phyloP scores from a whole-genome alignment of 2,888 invertebrate genomes.

The Pharmacophagus antenor region DNA sequence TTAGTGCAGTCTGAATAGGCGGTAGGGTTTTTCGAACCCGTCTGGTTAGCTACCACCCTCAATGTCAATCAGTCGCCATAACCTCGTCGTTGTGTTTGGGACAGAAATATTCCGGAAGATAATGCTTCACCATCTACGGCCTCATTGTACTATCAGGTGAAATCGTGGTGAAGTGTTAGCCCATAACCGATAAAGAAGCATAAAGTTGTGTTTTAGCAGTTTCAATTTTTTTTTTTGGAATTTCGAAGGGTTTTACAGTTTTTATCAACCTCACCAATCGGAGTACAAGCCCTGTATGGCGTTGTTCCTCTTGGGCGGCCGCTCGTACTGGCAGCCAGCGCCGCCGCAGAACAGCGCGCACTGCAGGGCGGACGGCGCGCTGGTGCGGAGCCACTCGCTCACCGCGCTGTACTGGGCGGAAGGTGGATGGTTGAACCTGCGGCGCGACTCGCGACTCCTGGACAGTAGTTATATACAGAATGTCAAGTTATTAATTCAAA shows the following conservation, averaged over 20 bases:
- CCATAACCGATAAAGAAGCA: too few relatives aligned
- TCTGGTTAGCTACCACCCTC: too few relatives aligned
- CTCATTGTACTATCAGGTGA: too few relatives aligned
- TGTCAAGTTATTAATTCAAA: too few relatives aligned
- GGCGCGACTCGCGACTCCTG: constrained; percentile 66
- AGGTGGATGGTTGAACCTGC: constrained; percentile 67
- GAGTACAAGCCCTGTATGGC: constrained; percentile 91
- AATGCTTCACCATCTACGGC: too few relatives aligned
- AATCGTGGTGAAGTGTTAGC: too few relatives aligned
- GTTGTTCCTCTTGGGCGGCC: constrained; percentile 80
- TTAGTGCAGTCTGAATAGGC: too few relatives aligned
- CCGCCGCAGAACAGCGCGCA: constrained; percentile 94
- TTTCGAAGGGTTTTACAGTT: not conserved
- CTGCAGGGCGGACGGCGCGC: constrained; percentile 85
- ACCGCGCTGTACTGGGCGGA: constrained; percentile 65
- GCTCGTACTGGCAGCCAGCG: constrained; percentile 89
- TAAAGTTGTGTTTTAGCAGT: not conserved
- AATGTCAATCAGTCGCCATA: too few relatives aligned
- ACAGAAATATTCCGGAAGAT: too few relatives aligned
- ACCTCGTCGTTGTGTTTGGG: too few relatives aligned
- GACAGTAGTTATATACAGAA: not conserved
- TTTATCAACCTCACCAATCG: constrained; percentile 84
- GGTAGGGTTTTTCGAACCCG: too few relatives aligned
- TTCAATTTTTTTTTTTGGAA: not conserved
- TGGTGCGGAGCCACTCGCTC: constrained; percentile 80